phyloP scores from a whole-genome alignment of 1,140 invertebrate genomes.

The Aphis gossypii region DNA sequence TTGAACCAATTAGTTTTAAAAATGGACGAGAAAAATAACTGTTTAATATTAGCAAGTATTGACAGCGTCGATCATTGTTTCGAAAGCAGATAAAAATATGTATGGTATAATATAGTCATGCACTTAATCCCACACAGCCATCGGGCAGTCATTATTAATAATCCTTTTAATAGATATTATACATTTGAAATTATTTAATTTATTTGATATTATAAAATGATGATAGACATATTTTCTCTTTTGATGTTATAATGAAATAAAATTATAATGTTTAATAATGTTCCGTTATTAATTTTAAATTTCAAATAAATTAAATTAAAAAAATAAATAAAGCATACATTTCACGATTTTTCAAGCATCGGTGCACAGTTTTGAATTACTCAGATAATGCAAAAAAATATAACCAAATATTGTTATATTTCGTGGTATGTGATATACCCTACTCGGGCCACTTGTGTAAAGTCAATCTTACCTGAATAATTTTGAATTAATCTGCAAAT shows the following conservation, averaged over 20 bases:
- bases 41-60: background rate
- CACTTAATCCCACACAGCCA: background rate
- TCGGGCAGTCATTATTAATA: background rate
- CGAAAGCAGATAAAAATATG: background rate
- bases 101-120: background rate
- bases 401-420: background rate
- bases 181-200: background rate
- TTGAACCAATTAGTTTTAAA: too few relatives aligned
- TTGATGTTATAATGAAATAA: too few relatives aligned
- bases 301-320: background rate
- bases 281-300: background rate
- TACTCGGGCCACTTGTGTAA: background rate
- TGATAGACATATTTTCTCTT: too few relatives aligned
- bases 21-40: background rate
- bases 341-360: background rate
- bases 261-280: too few relatives aligned
- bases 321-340: background rate
- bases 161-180: background rate
- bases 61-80: background rate
- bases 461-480: background rate
- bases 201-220: too few relatives aligned
- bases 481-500: background rate
- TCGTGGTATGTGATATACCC: background rate
- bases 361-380: background rate
- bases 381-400: background rate